Evolutionary conservation across 64 coral and sea anemone species (phyloP).

Genomic region (Dendronephthya gigantea): DNA sequence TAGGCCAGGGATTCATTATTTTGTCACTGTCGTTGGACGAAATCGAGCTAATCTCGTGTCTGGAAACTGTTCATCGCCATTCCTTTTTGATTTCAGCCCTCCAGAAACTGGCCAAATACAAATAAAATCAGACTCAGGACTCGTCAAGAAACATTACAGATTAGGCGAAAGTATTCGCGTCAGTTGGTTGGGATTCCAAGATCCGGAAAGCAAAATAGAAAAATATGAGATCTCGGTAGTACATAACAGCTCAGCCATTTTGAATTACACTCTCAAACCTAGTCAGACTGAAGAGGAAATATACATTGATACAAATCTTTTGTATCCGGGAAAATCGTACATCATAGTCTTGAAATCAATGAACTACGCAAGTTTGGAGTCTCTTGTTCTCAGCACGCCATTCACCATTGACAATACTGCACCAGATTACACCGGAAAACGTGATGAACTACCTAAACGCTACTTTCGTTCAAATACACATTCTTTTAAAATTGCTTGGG

Average conservation of each 20-base stretch:
- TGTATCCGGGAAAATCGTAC: background rate
- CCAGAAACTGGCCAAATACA: slow-evolving; percentile 39
- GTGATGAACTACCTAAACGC: background rate
- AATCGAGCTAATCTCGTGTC: slow-evolving; percentile 69
- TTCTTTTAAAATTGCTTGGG: background rate
- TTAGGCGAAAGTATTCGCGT: background rate
- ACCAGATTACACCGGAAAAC: background rate
- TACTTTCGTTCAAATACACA: background rate
- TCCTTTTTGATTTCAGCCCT: slow-evolving; percentile 59
- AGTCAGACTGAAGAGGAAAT: background rate
- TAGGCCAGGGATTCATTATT: slow-evolving; percentile 49
- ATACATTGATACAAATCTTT: background rate
- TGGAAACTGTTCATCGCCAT: slow-evolving; percentile 57
- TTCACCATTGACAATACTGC: background rate
- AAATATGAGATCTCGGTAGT: background rate
- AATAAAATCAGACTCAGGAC: slow-evolving; percentile 1
- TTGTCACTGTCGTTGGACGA: slow-evolving; percentile 45
- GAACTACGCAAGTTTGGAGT: background rate
- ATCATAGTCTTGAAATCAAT: background rate
- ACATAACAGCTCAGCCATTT: background rate
- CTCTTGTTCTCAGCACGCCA: background rate
- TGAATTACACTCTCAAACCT: background rate
- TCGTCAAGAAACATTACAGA: background rate
- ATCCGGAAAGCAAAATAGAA: slow-evolving; percentile 9
- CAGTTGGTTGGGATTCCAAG: slow-evolving; percentile 18